A percentile compares a stretch with the other conserved stretches of the same genome.
These are phyloP conservation scores for Steromphala cineraria DNA, from an alignment of 2,888 invertebrate genomes.

Conservation along the genomic window DNA sequence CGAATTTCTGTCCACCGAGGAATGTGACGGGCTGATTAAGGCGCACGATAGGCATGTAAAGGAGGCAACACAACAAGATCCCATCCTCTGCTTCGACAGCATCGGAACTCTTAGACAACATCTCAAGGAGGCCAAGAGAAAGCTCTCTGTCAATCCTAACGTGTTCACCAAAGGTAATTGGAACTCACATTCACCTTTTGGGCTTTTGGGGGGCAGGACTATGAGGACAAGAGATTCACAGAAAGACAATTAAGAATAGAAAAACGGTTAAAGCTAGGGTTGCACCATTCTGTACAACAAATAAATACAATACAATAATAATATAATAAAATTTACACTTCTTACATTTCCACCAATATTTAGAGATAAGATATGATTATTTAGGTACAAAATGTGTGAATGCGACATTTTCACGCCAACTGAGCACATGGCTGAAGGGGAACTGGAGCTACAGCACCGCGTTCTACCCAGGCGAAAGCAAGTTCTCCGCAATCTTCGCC, in stretches of 20 bases:
- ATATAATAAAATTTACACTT: too few relatives aligned
- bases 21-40: constrained; percentile 68
- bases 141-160: constrained; percentile 55
- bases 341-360: too few relatives aligned
- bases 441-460: constrained; percentile 73
- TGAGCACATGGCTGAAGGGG: constrained; percentile 57
- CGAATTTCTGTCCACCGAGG: constrained; percentile 67
- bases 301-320: too few relatives aligned
- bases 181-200: neutral
- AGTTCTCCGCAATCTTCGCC: constrained; percentile 57
- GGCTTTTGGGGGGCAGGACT: neutral
- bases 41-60: constrained; percentile 67
- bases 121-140: constrained; percentile 51
- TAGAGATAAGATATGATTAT: too few relatives aligned
- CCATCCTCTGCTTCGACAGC: constrained; percentile 71
- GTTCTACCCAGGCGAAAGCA: constrained; percentile 71
- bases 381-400: constrained; percentile 70
- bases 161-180: constrained; percentile 64
- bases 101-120: constrained; percentile 63
- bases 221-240: too few relatives aligned
- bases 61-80: constrained; percentile 49
- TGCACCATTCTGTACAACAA: too few relatives aligned
- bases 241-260: too few relatives aligned
- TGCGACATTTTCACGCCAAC: constrained; percentile 61
- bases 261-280: too few relatives aligned